These are phyloP conservation scores for Orthonychiurus folsomi DNA, from an alignment of 2,888 invertebrate species.

Conservation along the genomic window DNA sequence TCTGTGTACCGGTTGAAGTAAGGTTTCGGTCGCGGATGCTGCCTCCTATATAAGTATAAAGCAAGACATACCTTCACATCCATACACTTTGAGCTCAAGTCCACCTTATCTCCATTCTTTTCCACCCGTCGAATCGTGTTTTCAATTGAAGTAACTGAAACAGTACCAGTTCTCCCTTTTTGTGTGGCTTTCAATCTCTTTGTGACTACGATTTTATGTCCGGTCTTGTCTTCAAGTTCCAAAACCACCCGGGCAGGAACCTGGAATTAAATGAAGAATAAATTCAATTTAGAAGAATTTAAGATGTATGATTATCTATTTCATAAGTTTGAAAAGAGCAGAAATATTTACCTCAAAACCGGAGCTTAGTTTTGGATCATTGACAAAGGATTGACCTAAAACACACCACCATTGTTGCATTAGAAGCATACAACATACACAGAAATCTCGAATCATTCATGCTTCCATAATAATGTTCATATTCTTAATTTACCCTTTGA, in stretches of 20 bases:
- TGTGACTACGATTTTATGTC: constrained; percentile 56
- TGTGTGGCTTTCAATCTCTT: constrained; percentile 59
- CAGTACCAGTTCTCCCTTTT: constrained; percentile 45
- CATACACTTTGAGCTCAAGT: constrained; percentile 30
- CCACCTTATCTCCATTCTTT: constrained; percentile 39
- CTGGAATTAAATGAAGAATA: constrained; percentile 32
- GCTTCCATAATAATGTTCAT: constrained; percentile 43
- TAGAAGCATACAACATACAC: too few relatives aligned
- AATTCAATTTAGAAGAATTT: background rate
- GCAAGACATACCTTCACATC: constrained; percentile 39
- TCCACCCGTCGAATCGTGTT: constrained; percentile 51
- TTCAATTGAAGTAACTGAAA: constrained; percentile 59
- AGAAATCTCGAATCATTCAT: background rate
- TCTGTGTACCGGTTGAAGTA: too few relatives aligned
- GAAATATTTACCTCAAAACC: constrained; percentile 47
- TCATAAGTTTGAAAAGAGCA: constrained; percentile 5
- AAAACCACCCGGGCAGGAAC: constrained; percentile 46
- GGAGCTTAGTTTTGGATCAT: constrained; percentile 75
- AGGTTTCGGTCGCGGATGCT: too few relatives aligned
- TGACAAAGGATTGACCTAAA: constrained; percentile 60
- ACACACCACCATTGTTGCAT: too few relatives aligned
- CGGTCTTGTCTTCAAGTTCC: constrained; percentile 53
- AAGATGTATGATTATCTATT: background rate
- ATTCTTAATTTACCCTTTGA: constrained; percentile 52
- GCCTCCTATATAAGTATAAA: too few relatives aligned